Base-by-base conservation (phyloP, 2,797 vertebrate species). In the Heteromormyrus szaboi region DNA sequence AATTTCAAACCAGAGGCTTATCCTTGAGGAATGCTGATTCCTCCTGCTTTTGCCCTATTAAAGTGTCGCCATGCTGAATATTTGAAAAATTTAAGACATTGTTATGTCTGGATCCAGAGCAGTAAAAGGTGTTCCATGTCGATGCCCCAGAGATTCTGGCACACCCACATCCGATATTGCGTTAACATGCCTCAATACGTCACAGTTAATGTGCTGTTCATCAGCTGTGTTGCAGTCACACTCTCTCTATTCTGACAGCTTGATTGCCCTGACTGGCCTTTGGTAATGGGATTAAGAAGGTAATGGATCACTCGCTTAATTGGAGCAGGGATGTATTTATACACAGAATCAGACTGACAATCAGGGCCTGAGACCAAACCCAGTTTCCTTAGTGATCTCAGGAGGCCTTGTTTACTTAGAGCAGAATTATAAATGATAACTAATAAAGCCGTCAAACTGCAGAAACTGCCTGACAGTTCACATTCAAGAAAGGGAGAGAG, bases 241-340 rank as follows among this genome's bases (percentile, higher is more conserved):
- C 87, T 68, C 9, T 29, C 91, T 91, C 85, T 90, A 91, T 90
- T 76, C 89, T 89, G 90, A 88, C 92, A 89, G 91, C 93, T 93
- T 93, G 91, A 89, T 89, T 90, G 92, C 91, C 92, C 54, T 93
- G 94, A 95, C 92, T 92, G 90, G 88, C 90, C 91, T 93, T 95
- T 92, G 95, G 96, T 95, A 96, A 95, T 89, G 86, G 91, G 93
- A 95, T 91, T 89, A 89, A 90, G 93, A 91, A 0, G 89, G 90
- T 94, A 94, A 96, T 91, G 95, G 94, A 96, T 94, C 89, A 93
- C 92, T 89, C 79, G 48, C 91, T 94, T 94, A 90, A 96, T 94
- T 93, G 94, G 93, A 96, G 95, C 90, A 92, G 91, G 93, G 93
- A 96, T 97, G 96, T 96, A 96, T 95, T 92, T 93, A 91, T 91